Conservation (phyloP, 2,888 invertebrate genomes). For the Drosophila melanosoma region DNA sequence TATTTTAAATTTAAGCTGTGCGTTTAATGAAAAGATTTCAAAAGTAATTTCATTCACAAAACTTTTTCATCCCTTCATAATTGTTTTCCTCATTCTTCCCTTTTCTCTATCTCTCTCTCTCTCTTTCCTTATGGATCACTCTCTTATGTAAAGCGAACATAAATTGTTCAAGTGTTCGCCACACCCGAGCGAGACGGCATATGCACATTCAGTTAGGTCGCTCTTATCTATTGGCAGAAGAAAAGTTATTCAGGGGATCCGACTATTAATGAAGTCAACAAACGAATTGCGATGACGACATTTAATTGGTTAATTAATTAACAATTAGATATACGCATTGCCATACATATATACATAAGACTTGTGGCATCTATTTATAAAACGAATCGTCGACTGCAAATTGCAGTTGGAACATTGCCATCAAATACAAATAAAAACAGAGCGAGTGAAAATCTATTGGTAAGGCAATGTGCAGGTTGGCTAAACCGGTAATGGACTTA, state of each 20-base stretch:
- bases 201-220: background rate
- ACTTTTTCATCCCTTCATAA: slow-evolving; percentile 7
- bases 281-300: slow-evolving; percentile 58
- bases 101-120: background rate
- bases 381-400: slow-evolving; percentile 42
- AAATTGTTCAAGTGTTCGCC: slow-evolving; percentile 7
- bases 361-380: slow-evolving; percentile 20
- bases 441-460: slow-evolving; percentile 1
- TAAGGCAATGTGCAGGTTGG: slow-evolving; percentile 28
- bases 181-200: slow-evolving; percentile 15
- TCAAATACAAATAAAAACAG: slow-evolving; percentile 35
- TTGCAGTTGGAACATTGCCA: slow-evolving; percentile 73
- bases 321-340: slow-evolving; percentile 17
- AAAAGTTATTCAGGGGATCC: slow-evolving; percentile 7
- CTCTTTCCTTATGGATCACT: slow-evolving; percentile 11
- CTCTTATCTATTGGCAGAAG: background rate
- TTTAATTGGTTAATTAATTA: slow-evolving; percentile 43
- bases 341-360: slow-evolving; percentile 9
- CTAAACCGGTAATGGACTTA: slow-evolving; percentile 42
- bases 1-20: background rate
- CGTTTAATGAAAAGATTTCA: background rate
- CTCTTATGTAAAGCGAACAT: slow-evolving; percentile 39
- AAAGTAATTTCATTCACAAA: slow-evolving; percentile 26
- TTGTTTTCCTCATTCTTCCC: background rate
- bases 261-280: slow-evolving; percentile 49